Evolutionary conservation across 2,888 invertebrate species (phyloP).

Genomic region (Lepidocyrtoides sp.): DNA sequence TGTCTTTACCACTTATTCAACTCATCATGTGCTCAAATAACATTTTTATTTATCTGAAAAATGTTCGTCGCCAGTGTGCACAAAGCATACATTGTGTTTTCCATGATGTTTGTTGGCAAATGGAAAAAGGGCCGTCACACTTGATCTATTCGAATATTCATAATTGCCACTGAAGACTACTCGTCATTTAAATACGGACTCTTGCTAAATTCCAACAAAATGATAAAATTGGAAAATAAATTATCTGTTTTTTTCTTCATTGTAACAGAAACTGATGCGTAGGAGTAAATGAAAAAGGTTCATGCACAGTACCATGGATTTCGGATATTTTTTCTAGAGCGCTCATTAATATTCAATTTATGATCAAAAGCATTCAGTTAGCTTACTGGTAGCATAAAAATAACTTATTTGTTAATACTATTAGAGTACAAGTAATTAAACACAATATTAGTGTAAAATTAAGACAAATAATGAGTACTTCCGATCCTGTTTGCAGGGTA

Average conservation of each 20-base stretch:
- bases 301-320: neutral
- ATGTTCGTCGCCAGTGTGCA: neutral
- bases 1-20: neutral
- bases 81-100: neutral
- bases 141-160: constrained; percentile 40
- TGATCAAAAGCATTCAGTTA: no score
- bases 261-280: neutral
- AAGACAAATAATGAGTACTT: no score
- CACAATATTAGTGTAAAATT: no score
- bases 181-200: neutral
- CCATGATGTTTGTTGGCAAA: neutral
- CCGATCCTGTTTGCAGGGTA: no score
- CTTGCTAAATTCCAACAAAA: neutral
- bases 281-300: no score
- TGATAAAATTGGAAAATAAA: neutral
- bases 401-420: no score
- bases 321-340: no score
- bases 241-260: neutral
- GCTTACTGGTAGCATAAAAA: no score
- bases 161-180: neutral
- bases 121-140: constrained; percentile 17
- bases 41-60: neutral
- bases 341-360: no score
- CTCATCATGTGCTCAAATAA: neutral
- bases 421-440: no score